Evolutionary conservation across 2,113 vertebrate genomes (phyloP).

Genomic region (Xiphophorus hellerii): DNA sequence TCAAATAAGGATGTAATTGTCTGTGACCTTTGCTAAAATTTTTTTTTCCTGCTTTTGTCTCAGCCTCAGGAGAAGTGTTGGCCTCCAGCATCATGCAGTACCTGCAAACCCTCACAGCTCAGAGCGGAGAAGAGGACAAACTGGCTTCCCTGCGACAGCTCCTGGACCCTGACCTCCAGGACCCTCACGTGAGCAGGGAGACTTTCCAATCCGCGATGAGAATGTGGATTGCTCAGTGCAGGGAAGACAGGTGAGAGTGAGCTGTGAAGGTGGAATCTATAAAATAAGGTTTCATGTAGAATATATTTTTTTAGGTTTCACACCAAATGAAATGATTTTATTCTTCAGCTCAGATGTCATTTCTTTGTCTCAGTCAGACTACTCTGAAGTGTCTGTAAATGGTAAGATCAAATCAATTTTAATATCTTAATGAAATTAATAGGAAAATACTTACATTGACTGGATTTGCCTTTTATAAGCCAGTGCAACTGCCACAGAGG

Average conservation of each 20-base stretch:
- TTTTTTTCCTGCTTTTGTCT: slow-evolving; percentile 7
- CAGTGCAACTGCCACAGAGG: slow-evolving; percentile 57
- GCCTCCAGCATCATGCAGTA: slow-evolving; percentile 76
- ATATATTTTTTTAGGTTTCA: too few relatives aligned
- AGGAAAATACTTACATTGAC: slow-evolving; percentile 40
- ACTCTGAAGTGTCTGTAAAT: slow-evolving; percentile 53
- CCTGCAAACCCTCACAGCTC: slow-evolving; percentile 73
- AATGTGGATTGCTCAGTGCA: slow-evolving; percentile 77
- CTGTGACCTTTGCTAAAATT: not conserved
- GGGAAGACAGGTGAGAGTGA: slow-evolving; percentile 69
- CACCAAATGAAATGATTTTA: not conserved
- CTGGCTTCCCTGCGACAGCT: slow-evolving; percentile 62
- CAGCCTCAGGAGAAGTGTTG: slow-evolving; percentile 68
- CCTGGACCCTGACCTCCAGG: slow-evolving; percentile 71
- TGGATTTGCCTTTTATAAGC: slow-evolving; percentile 57
- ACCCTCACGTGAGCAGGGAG: slow-evolving; percentile 71
- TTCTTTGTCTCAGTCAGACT: slow-evolving; percentile 41
- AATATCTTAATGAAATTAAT: slow-evolving; percentile 22
- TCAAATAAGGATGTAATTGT: not conserved
- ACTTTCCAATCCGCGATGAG: slow-evolving; percentile 76
- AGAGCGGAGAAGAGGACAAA: slow-evolving; percentile 68
- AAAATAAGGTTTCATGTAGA: not conserved
- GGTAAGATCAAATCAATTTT: slow-evolving; percentile 51
- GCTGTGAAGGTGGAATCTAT: not conserved
- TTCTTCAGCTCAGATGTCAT: slow-evolving; percentile 66